Conservation (phyloP, 2,888 invertebrate genomes). For the Callosobruchus maculatus region DNA sequence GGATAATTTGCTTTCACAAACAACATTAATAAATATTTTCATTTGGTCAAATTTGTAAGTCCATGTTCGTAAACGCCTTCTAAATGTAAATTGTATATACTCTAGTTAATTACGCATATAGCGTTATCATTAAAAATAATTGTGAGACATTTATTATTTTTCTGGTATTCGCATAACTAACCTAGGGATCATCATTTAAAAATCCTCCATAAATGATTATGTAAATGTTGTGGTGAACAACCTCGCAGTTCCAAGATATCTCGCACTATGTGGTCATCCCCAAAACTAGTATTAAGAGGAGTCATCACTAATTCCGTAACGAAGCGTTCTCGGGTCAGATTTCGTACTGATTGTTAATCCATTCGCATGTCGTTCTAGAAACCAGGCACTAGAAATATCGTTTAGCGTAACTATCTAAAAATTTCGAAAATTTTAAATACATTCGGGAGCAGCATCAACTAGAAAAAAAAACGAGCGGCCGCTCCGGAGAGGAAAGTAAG, state of each 20-base stretch:
- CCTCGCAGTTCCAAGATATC: background rate
- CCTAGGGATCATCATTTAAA: background rate
- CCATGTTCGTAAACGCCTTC: background rate
- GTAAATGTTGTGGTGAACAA: background rate
- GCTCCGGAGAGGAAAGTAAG: too few relatives aligned
- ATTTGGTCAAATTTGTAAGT: background rate
- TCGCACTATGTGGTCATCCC: background rate
- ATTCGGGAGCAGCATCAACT: too few relatives aligned
- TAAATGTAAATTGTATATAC: background rate
- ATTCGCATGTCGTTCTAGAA: too few relatives aligned
- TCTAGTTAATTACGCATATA: background rate
- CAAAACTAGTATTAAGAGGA: background rate
- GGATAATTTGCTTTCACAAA: too few relatives aligned
- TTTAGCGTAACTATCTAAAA: too few relatives aligned
- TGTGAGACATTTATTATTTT: background rate
- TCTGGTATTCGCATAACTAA: background rate
- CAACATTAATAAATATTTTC: background rate
- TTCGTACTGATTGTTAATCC: too few relatives aligned
- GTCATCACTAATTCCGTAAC: background rate
- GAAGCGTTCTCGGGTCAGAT: too few relatives aligned
- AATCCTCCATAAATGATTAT: background rate
- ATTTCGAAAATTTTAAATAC: too few relatives aligned
- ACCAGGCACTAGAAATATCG: too few relatives aligned
- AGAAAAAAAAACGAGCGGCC: too few relatives aligned
- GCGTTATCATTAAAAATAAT: background rate